These are phyloP conservation scores for Hirundo rustica DNA, from an alignment of 2,797 vertebrate genomes.

Conservation along the genomic window DNA sequence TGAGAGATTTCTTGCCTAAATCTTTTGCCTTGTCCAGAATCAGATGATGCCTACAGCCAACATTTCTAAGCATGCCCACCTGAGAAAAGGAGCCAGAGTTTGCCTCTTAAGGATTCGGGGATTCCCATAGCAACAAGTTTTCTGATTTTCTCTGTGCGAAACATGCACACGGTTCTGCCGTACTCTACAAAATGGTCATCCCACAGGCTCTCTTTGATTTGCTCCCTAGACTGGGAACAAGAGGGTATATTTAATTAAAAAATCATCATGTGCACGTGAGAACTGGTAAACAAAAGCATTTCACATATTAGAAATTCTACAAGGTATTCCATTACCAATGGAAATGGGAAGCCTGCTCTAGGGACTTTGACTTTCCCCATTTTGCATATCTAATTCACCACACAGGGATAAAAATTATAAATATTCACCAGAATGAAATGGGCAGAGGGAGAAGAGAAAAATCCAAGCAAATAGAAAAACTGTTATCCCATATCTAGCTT, in stretches of 20 bases:
- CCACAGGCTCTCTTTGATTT: slow-evolving; percentile 87
- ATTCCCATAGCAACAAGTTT: slow-evolving; percentile 93
- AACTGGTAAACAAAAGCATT: background rate
- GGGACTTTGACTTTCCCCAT: background rate
- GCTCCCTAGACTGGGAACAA: slow-evolving; percentile 80
- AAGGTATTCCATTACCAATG: background rate
- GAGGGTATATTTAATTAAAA: background rate
- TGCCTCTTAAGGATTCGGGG: slow-evolving; percentile 89
- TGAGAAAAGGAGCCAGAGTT: slow-evolving; percentile 93
- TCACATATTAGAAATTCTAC: background rate
- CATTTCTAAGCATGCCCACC: slow-evolving; percentile 72
- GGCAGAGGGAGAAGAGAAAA: background rate
- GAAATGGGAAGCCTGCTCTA: background rate
- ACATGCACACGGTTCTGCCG: slow-evolving; percentile 93
- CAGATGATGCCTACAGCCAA: background rate
- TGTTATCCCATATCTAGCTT: background rate
- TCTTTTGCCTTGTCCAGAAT: background rate
- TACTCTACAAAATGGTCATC: slow-evolving; percentile 90
- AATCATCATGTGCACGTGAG: background rate
- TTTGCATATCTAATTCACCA: background rate
- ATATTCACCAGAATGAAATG: background rate
- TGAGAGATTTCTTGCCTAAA: background rate
- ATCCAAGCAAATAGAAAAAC: background rate
- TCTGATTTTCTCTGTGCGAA: slow-evolving; percentile 90
- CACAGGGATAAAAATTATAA: background rate